Evolutionary conservation across 1,140 invertebrate species (phyloP), one percentile per base, ranked within the genome.

Genomic region (Sarcophaga peregrina): DNA sequence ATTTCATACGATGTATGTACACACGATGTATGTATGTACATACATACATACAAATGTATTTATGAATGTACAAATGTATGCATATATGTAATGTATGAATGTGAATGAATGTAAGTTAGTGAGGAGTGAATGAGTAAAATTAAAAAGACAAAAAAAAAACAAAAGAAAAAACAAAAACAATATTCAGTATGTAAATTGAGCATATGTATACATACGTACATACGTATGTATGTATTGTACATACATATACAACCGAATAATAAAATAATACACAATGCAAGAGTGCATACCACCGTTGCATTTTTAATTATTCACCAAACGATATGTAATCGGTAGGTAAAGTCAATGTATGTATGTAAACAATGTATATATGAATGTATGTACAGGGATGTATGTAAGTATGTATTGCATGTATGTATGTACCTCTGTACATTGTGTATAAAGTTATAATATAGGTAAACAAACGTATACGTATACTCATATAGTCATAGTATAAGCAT

Each of bases 301-400:
- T 68, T 68, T 68, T 68, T 68, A 68, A 68, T 68, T 68, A 68
- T 68, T 68, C 62, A 25, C 62, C 62, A 68, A 68, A 68, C 62
- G 62, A 68, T 37, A 25, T 68, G 62, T 68, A 68, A 68, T 68
- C 62, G 62, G 5, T 68, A 68, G 62, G 62, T 68, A 68, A 68
- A 68, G 62, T 68, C 17, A 58, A 58, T 37, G 25, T 58, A 58
- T 58, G 54, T 58, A 58, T 58, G n/a, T 68, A 10, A 20, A 68
- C 62, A 52, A 52, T 52, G 50, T 52, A 52, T 52, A 68, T 68
- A 25, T 9, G 54, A 62, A 62, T 62, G 54, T 62, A 15, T 15
- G 1, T 37, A 37, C 25, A 37, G 4, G n/a, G n/a, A 37, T 37
- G 25, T 37, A 37, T 37, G 25, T 37, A 37, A 37, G 25, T 37